Evolutionary conservation across 2,888 invertebrate genomes (phyloP), one percentile per base, ranked within the genome.

Genomic region (Allophyes oxyacanthae): DNA sequence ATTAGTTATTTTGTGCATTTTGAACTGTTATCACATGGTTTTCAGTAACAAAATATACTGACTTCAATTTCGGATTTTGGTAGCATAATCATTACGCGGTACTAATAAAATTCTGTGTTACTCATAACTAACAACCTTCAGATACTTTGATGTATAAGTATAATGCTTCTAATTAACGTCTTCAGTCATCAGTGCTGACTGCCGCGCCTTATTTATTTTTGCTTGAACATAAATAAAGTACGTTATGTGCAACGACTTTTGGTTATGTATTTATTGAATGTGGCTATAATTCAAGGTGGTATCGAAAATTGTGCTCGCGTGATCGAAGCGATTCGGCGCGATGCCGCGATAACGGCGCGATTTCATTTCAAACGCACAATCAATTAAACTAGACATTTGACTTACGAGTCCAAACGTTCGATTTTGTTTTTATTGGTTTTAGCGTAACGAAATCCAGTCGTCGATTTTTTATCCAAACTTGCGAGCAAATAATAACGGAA

Each of bases 251-350:
- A 58, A 40, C 13, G 42, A 50, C n/a, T 52, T 48, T 42, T 53
- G 53, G 52, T 66, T 70, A 72, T 67, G 67, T 74, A 75, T 78
- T 71, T 60, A 69, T 64, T 51, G 64, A 48, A 64, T 58, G 50
- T 52, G 46, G 71, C 71, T 58, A 77, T 75, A 77, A 75, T 71
- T 77, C 74, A 76, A 72, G 65, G 77, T 64, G 56, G 59, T 73
- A 77, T 74, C 73, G 70, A 73, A 73, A 78, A 70, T 63, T 64
- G 43, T 34, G 54, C 56, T 84, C 70, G 83, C 84, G 83, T 82
- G 83, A 75, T 78, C 62, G 68, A 49, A 65, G 54, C 64, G 60
- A 80, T 78, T 72, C 68, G 59, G 62, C 60, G 69, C 70, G 66
- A 75, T 68, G 66, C 68, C 63, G 55, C 77, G 76, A 77, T 77